Conservation (phyloP, 2,797 vertebrate genomes). For the Enteromius anoplus region DNA sequence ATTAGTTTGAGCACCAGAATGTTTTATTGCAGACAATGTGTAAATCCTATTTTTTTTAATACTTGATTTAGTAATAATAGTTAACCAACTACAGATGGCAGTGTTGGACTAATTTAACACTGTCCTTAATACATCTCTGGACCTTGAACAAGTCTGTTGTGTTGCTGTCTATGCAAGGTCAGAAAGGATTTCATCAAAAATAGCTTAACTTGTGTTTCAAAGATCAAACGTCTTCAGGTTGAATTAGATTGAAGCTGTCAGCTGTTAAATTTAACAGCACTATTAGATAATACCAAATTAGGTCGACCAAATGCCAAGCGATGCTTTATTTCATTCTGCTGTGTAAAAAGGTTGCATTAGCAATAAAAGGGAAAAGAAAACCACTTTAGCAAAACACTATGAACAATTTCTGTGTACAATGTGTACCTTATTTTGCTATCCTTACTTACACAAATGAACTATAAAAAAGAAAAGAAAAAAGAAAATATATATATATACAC, state of each 20-base stretch:
- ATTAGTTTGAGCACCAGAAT: not conserved
- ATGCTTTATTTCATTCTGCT: not conserved
- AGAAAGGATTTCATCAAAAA: not conserved
- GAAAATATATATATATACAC: too few species aligned
- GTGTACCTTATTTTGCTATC: too few species aligned
- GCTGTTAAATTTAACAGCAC: not conserved
- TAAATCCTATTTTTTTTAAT: not conserved
- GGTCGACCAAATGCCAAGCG: not conserved
- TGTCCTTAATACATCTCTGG: not conserved
- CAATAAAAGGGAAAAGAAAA: not conserved
- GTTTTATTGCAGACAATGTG: not conserved
- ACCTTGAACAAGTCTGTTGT: not conserved
- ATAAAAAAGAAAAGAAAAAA: not conserved
- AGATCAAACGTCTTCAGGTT: not conserved
- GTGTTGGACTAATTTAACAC: not conserved
- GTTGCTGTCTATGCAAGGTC: not conserved
- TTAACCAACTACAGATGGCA: conserved; percentile 8
- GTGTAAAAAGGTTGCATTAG: not conserved
- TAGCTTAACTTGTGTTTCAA: not conserved
- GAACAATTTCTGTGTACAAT: too few species aligned
- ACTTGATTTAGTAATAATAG: not conserved
- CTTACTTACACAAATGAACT: too few species aligned
- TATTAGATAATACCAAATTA: not conserved
- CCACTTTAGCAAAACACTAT: not conserved
- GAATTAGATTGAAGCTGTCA: not conserved